These are phyloP conservation scores for Diachasma alloeum DNA, from an alignment of 1,140 invertebrate species.

Conservation along the genomic window DNA sequence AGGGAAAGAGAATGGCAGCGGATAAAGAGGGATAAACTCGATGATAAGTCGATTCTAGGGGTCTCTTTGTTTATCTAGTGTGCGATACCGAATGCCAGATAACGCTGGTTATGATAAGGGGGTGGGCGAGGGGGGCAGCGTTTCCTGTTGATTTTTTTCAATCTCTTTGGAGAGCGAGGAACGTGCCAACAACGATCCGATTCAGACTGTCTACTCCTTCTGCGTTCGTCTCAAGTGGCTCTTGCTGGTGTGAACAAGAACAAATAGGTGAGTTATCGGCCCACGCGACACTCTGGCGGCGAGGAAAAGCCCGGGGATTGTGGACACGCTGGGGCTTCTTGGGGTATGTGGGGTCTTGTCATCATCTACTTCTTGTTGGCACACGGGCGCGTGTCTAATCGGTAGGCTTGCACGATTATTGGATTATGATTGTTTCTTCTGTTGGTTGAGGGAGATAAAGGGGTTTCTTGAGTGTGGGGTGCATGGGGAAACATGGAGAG, in stretches of 20 bases:
- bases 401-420: neutral
- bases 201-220: neutral
- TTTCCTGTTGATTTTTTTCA: slow-evolving; percentile 2
- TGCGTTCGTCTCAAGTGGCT: neutral
- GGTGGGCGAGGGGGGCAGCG: neutral
- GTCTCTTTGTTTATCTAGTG: neutral
- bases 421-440: neutral
- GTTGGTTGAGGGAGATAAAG: neutral
- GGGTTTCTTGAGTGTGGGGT: too few relatives aligned
- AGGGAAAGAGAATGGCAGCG: neutral
- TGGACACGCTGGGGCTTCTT: neutral
- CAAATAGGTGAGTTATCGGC: neutral
- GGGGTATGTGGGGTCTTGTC: neutral
- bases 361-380: neutral
- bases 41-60: neutral
- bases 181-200: neutral
- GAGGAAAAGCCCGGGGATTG: neutral
- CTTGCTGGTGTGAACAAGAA: neutral
- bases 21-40: neutral
- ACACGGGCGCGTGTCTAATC: neutral
- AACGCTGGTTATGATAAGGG: neutral
- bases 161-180: neutral
- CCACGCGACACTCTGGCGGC: neutral
- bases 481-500: too few relatives aligned
- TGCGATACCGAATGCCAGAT: neutral